Conservation (phyloP, 2,797 vertebrate genomes). For the Poeciliopsis paucimaculata region DNA sequence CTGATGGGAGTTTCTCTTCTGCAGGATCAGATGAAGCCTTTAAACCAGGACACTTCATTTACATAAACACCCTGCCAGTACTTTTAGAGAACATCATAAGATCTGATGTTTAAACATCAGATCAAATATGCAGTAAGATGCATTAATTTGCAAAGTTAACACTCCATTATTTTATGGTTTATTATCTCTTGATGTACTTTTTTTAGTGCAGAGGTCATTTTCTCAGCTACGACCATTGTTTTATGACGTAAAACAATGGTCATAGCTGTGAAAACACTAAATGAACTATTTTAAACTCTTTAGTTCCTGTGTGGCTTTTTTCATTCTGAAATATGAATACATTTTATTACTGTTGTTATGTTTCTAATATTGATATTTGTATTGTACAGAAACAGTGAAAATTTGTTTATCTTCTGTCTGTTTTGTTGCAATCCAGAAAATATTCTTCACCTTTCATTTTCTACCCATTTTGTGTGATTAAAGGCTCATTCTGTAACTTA, state of each 20-base stretch:
- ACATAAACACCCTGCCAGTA: background rate
- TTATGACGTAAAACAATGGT: background rate
- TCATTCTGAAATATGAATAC: background rate
- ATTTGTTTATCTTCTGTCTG: background rate
- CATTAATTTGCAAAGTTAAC: background rate
- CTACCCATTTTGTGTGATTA: background rate
- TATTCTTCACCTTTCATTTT: background rate
- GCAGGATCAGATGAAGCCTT: background rate
- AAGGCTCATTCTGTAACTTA: background rate
- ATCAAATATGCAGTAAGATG: background rate
- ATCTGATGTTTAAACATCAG: background rate
- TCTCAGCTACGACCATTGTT: background rate
- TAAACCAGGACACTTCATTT: background rate
- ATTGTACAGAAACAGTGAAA: background rate
- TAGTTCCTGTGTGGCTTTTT: background rate
- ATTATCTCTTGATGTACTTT: background rate
- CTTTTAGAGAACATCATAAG: background rate
- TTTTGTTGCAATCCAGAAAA: background rate
- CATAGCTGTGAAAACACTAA: too few relatives aligned
- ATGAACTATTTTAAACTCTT: background rate
- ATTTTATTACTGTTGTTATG: background rate
- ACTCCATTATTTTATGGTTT: background rate
- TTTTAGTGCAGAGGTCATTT: background rate
- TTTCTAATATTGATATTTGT: background rate
- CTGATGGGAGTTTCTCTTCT: background rate